Percentiles rank a stretch among this genome's conserved stretches.
phyloP scores from a whole-genome alignment of 2,888 invertebrate species.

The Gisinianus flammeolus region DNA sequence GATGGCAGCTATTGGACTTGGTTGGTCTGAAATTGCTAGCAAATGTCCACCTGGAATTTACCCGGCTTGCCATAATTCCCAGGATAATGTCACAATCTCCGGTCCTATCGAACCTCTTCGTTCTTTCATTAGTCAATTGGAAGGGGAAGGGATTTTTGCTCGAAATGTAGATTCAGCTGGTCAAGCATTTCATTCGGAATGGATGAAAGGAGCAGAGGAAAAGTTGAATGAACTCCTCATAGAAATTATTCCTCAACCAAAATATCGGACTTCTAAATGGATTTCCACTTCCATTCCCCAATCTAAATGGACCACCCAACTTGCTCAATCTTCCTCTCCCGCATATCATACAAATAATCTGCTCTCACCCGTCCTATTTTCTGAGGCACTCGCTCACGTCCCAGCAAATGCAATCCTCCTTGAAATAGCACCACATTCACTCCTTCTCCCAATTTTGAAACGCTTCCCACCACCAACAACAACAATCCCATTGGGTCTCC shows the following conservation, averaged over 20 bases:
- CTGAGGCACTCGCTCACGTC: slow-evolving; percentile 66
- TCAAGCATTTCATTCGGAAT: slow-evolving; percentile 90
- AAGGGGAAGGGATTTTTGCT: slow-evolving; percentile 79
- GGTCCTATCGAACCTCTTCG: slow-evolving; percentile 77
- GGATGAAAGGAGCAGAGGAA: slow-evolving; percentile 83
- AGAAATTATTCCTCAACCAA: slow-evolving; percentile 67
- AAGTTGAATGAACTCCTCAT: slow-evolving; percentile 77
- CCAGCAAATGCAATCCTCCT: slow-evolving; percentile 65
- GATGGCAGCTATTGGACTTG: slow-evolving; percentile 88
- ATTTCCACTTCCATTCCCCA: slow-evolving; percentile 66
- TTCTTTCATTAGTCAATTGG: slow-evolving; percentile 72
- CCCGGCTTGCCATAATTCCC: slow-evolving; percentile 93
- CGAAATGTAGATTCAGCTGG: slow-evolving; percentile 84
- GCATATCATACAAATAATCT: slow-evolving; percentile 67
- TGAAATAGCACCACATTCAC: slow-evolving; percentile 63
- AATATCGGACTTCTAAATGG: slow-evolving; percentile 64
- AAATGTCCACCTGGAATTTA: slow-evolving; percentile 78
- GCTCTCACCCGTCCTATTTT: slow-evolving; percentile 65
- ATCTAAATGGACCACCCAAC: slow-evolving; percentile 63
- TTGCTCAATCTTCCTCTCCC: slow-evolving; percentile 65
- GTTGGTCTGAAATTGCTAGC: slow-evolving; percentile 75
- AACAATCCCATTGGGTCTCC: slow-evolving; percentile 64
- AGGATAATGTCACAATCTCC: slow-evolving; percentile 90
- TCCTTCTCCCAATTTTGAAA: slow-evolving; percentile 66
- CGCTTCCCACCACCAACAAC: slow-evolving; percentile 63